These are phyloP conservation scores for Zeus faber DNA, from an alignment of 2,113 vertebrate genomes.

Conservation along the genomic window DNA sequence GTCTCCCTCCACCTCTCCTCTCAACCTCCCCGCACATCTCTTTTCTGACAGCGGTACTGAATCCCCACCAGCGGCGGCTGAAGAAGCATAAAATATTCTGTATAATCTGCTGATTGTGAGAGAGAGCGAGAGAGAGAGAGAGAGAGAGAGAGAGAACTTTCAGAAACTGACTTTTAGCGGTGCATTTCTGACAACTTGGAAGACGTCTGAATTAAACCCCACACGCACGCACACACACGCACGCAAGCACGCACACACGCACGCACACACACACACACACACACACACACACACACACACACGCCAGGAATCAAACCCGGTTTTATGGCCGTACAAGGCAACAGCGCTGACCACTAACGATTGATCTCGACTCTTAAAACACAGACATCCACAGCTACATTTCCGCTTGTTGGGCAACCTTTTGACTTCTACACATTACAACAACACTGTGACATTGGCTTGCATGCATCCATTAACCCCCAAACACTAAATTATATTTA, in stretches of 20 bases:
- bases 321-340: too few species aligned
- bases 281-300: too few species aligned
- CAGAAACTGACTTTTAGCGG: constrained; percentile 42
- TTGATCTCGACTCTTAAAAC: too few species aligned
- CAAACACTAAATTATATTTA: too few species aligned
- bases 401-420: too few species aligned
- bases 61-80: constrained; percentile 43
- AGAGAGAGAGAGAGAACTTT: constrained; percentile 32
- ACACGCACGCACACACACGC: constrained; percentile 1
- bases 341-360: too few species aligned
- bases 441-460: too few species aligned
- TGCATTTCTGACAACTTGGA: constrained; percentile 37
- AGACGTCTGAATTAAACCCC: neutral
- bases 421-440: too few species aligned
- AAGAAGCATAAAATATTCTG: constrained; percentile 68
- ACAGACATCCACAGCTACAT: too few species aligned
- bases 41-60: constrained; percentile 53
- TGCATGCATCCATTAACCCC: too few species aligned
- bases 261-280: too few species aligned
- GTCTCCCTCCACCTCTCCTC: constrained; percentile 34
- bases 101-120: constrained; percentile 58
- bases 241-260: neutral
- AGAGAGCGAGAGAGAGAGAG: constrained; percentile 21
- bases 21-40: constrained; percentile 25
- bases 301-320: neutral